Evolutionary conservation across 92 coral and sea anemone genomes (phyloP).

Genomic region (Bergia puertoricense): DNA sequence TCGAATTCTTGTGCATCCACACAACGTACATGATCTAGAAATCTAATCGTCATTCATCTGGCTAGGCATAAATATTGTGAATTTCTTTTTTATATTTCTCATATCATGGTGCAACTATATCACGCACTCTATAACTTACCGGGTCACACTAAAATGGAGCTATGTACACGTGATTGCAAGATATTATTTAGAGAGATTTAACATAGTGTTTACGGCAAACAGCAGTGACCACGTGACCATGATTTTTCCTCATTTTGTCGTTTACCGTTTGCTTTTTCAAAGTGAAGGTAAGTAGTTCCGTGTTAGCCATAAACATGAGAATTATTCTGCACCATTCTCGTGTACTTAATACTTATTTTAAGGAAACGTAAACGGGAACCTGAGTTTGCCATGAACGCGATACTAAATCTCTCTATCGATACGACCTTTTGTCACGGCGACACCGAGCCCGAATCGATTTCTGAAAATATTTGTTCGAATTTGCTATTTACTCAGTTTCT

Average conservation of each 20-base stretch:
- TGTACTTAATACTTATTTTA: too few relatives aligned
- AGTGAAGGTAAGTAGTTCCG: too few relatives aligned
- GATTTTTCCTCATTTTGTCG: too few relatives aligned
- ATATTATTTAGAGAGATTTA: too few relatives aligned
- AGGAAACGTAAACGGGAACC: too few relatives aligned
- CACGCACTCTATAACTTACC: conserved; percentile 33
- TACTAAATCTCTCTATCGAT: background rate
- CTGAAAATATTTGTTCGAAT: conserved; percentile 8
- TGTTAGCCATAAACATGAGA: too few relatives aligned
- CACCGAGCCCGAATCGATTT: background rate
- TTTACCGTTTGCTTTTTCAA: too few relatives aligned
- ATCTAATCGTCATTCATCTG: background rate
- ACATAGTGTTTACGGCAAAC: too few relatives aligned
- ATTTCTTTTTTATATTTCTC: conserved; percentile 9
- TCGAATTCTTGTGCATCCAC: background rate
- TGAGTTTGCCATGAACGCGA: too few relatives aligned
- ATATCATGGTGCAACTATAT: background rate
- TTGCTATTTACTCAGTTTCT: background rate
- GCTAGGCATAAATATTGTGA: conserved; percentile 36
- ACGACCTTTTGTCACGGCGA: background rate
- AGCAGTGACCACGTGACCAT: too few relatives aligned
- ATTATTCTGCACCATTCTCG: too few relatives aligned
- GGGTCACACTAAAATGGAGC: conserved; percentile 7
- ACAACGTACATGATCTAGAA: background rate
- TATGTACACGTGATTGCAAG: conserved; percentile 12